These are phyloP conservation scores for Sycophaga agraensis DNA, from an alignment of 1,140 invertebrate species.

Conservation along the genomic window DNA sequence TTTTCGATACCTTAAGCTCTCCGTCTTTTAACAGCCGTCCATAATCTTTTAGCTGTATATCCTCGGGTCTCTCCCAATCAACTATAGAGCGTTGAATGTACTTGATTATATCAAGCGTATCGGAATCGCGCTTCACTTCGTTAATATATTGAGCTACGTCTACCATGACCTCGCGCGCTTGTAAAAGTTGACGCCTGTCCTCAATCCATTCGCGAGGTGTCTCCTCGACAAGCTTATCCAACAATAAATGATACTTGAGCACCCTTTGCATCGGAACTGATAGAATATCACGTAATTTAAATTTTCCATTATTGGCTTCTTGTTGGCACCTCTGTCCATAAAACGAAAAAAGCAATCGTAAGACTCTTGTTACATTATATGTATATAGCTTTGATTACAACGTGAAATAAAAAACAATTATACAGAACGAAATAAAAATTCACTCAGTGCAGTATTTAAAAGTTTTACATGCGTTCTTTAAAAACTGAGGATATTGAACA, in stretches of 20 bases:
- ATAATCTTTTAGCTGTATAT: conserved; percentile 81
- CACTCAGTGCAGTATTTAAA: too few species aligned
- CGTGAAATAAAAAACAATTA: conserved; percentile 15
- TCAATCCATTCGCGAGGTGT: conserved; percentile 80
- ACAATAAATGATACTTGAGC: conserved; percentile 92
- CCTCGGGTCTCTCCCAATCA: conserved; percentile 78
- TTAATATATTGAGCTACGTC: conserved; percentile 97
- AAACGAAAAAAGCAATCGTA: conserved; percentile 3
- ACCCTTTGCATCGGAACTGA: conserved; percentile 98
- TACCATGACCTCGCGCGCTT: conserved; percentile 94
- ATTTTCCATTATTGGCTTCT: conserved; percentile 91
- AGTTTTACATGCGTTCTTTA: too few species aligned
- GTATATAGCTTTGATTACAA: too few species aligned
- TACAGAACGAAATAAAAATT: not conserved
- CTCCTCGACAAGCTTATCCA: conserved; percentile 90
- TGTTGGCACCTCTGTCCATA: conserved; percentile 85
- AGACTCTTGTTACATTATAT: too few species aligned
- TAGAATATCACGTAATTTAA: conserved; percentile 90
- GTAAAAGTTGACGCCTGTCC: conserved; percentile 78
- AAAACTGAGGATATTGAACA: too few species aligned
- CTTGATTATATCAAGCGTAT: conserved; percentile 86
- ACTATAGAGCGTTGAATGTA: conserved; percentile 86
- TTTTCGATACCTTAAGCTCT: conserved; percentile 72
- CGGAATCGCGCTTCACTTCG: conserved; percentile 96
- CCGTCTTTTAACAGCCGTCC: conserved; percentile 89